Conservation (phyloP, 2,113 vertebrate genomes). For the Dendropsophus ebraccatus region DNA sequence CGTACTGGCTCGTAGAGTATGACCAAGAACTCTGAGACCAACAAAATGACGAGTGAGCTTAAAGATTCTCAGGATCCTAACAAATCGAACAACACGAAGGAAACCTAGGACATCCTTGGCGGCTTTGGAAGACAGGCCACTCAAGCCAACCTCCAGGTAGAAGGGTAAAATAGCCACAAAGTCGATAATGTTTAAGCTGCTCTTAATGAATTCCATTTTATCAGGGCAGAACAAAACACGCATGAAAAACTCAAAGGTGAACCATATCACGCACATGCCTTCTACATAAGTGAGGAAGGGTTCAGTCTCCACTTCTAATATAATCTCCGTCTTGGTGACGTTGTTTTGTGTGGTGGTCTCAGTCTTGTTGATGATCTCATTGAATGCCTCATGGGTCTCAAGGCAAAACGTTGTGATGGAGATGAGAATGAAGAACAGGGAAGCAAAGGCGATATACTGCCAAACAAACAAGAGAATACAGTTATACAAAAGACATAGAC, state of each 20-base stretch:
- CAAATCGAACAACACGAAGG: conserved; percentile 89
- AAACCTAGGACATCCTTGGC: conserved; percentile 95
- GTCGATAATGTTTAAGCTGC: conserved; percentile 93
- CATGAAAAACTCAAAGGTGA: conserved; percentile 82
- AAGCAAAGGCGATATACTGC: conserved; percentile 89
- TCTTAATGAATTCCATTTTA: conserved; percentile 81
- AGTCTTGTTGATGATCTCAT: conserved; percentile 88
- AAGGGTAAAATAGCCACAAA: conserved; percentile 96
- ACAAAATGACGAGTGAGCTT: conserved; percentile 94
- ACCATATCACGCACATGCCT: conserved; percentile 80
- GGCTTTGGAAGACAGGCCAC: conserved; percentile 89
- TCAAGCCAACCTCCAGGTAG: conserved; percentile 89
- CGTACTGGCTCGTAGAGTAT: conserved; percentile 90
- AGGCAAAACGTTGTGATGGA: conserved; percentile 99
- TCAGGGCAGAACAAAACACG: conserved; percentile 79
- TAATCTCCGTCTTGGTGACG: conserved; percentile 78
- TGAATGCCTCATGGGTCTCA: conserved; percentile 97
- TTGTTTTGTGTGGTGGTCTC: conserved; percentile 82
- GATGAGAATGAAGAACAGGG: conserved; percentile 95
- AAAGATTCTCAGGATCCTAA: conserved; percentile 92
- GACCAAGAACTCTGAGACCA: conserved; percentile 87
- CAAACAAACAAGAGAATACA: conserved; percentile 60
- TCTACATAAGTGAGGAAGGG: conserved; percentile 81
- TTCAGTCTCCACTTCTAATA: conserved; percentile 77
- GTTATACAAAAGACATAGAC: conserved; percentile 55